These are phyloP conservation scores for Aurelia sp. DNA, from an alignment of 30 jellyfish, hydroid and myxozoan genomes.

Conservation along the genomic window DNA sequence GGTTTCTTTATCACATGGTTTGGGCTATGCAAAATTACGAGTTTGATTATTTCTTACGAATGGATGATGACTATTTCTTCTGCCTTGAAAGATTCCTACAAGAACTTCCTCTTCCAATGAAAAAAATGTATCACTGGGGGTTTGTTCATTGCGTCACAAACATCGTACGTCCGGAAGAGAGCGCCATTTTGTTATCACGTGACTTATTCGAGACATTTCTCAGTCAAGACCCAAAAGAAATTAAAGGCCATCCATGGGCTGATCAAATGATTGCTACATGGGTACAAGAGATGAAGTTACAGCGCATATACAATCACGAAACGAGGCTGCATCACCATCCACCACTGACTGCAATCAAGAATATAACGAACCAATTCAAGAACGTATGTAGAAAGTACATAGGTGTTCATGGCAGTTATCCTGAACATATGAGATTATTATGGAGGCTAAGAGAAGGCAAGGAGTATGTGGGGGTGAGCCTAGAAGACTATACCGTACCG, in stretches of 20 bases:
- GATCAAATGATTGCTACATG: slow-evolving; percentile 91
- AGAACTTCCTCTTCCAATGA: slow-evolving; percentile 72
- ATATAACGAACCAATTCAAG: neutral
- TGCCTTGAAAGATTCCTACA: slow-evolving; percentile 64
- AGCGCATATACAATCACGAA: slow-evolving; percentile 62
- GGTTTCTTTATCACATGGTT: slow-evolving; percentile 83
- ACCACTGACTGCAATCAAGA: slow-evolving; percentile 8
- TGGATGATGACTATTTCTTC: slow-evolving; percentile 83
- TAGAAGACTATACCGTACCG: slow-evolving; percentile 43
- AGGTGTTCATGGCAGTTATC: slow-evolving; percentile 92
- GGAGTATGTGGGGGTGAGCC: slow-evolving; percentile 26
- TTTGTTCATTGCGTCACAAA: slow-evolving; percentile 67
- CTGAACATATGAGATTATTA: slow-evolving; percentile 62
- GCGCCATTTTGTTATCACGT: slow-evolving; percentile 73
- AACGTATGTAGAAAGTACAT: slow-evolving; percentile 69
- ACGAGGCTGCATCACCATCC: slow-evolving; percentile 82
- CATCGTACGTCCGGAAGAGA: slow-evolving; percentile 88
- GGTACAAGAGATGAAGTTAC: slow-evolving; percentile 64
- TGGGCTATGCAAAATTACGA: slow-evolving; percentile 90
- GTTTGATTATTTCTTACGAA: slow-evolving; percentile 80
- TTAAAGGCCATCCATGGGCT: slow-evolving; percentile 89
- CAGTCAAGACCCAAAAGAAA: slow-evolving; percentile 54
- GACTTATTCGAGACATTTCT: slow-evolving; percentile 76
- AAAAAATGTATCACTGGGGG: slow-evolving; percentile 73
- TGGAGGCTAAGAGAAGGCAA: slow-evolving; percentile 66